These are phyloP conservation scores for Diorhabda sublineata DNA, from an alignment of 1,140 invertebrate genomes.

Conservation along the genomic window DNA sequence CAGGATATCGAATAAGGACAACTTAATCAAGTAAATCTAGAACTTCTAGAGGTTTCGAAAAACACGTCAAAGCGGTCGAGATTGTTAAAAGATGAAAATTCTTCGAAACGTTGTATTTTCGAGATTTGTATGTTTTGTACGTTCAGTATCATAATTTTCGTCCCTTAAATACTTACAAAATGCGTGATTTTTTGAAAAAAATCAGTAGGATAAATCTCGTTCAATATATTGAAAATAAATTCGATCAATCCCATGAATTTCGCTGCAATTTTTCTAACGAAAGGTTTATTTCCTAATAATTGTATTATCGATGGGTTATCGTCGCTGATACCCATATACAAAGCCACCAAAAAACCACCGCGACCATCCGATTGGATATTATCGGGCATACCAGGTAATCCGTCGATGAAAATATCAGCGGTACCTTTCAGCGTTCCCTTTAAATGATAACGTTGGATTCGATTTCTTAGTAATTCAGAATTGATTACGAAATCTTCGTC, in stretches of 20 bases:
- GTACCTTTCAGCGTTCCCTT: slow-evolving; percentile 69
- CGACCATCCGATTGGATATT: slow-evolving; percentile 64
- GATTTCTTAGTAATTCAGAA: slow-evolving; percentile 56
- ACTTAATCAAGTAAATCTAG: too few species aligned
- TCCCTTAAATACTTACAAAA: slow-evolving; percentile 49
- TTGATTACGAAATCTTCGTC: slow-evolving; percentile 73
- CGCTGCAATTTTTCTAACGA: slow-evolving; percentile 58
- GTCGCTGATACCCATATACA: slow-evolving; percentile 53
- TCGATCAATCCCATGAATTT: slow-evolving; percentile 55
- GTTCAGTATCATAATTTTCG: too few species aligned
- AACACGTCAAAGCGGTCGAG: too few species aligned
- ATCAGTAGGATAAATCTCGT: slow-evolving; percentile 57
- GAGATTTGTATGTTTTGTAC: too few species aligned
- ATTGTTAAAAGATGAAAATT: too few species aligned
- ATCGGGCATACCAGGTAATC: slow-evolving; percentile 77
- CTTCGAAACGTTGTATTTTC: too few species aligned
- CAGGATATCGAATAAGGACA: too few species aligned
- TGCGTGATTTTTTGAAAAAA: slow-evolving; percentile 53
- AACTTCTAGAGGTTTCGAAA: too few species aligned
- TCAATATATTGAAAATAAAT: slow-evolving; percentile 54
- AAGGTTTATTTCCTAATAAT: slow-evolving; percentile 54
- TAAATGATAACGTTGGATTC: slow-evolving; percentile 66
- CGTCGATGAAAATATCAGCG: slow-evolving; percentile 67
- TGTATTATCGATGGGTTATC: slow-evolving; percentile 51
- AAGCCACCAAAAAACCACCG: slow-evolving; percentile 63